Conservation (phyloP, 2,113 vertebrate species). For the Myanophis thanlyinensis region DNA sequence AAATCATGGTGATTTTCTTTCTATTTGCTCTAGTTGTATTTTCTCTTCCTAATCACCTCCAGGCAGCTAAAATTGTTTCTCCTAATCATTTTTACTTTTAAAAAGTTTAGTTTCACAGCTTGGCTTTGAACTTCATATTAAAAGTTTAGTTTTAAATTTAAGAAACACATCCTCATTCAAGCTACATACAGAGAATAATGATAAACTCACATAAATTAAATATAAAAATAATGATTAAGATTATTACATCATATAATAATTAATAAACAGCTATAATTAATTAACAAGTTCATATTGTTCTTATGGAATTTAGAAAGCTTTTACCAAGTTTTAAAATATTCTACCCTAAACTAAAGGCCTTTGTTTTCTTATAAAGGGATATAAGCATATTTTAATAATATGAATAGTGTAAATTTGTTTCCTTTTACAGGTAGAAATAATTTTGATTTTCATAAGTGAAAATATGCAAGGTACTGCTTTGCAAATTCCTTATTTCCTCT, state of each 20-base stretch:
- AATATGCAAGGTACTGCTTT: background rate
- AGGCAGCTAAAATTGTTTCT: conserved; percentile 20
- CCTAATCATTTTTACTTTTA: conserved; percentile 41
- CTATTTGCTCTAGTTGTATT: conserved; percentile 45
- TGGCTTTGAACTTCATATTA: conserved; percentile 14
- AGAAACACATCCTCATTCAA: conserved; percentile 39
- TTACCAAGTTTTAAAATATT: background rate
- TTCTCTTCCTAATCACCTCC: background rate
- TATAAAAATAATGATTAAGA: conserved; percentile 41
- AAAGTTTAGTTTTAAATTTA: conserved; percentile 23
- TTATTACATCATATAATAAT: background rate
- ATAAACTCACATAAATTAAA: conserved; percentile 44
- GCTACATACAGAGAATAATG: conserved; percentile 21
- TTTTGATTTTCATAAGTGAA: background rate
- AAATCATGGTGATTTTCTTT: conserved; percentile 37
- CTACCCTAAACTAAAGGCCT: background rate
- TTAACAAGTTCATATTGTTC: conserved; percentile 3
- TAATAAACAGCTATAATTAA: conserved; percentile 22
- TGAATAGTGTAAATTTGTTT: background rate
- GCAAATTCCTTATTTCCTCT: background rate
- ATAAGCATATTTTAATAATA: background rate
- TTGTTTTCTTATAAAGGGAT: background rate
- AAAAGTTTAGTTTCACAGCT: conserved; percentile 32
- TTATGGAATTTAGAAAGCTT: background rate
- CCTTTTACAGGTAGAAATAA: background rate